These are phyloP conservation scores for Cottus gobio DNA, from an alignment of 2,113 vertebrate genomes.

Conservation along the genomic window DNA sequence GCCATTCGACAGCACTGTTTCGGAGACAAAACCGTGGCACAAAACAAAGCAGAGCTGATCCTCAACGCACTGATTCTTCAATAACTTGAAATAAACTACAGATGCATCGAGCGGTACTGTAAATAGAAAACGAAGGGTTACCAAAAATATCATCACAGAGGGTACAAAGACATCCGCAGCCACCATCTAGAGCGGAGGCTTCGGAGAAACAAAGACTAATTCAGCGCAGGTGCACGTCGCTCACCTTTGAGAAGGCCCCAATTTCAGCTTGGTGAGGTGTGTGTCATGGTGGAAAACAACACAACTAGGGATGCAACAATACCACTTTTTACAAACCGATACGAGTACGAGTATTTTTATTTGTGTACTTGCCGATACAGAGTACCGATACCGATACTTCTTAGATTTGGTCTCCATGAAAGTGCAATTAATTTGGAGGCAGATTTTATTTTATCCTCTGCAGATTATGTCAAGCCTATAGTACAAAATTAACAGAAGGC, in stretches of 20 bases:
- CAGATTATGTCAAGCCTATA: no score
- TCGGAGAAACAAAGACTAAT: slow-evolving; percentile 31
- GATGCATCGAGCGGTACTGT: slow-evolving; percentile 8
- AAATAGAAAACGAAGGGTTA: slow-evolving; percentile 31
- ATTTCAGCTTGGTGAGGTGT: slow-evolving; percentile 36
- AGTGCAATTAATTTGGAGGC: no score
- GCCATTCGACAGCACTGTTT: slow-evolving; percentile 55
- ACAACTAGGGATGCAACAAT: no score
- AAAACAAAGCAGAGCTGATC: slow-evolving; percentile 58
- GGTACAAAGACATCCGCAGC: slow-evolving; percentile 15
- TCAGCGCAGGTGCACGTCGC: slow-evolving; percentile 27
- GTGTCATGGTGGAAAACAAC: slow-evolving; percentile 28
- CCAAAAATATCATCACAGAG: slow-evolving; percentile 13
- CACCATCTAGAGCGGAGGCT: slow-evolving; percentile 13
- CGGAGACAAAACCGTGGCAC: slow-evolving; percentile 42
- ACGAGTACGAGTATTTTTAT: no score
- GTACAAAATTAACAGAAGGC: no score
- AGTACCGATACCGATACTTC: no score
- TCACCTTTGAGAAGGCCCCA: slow-evolving; percentile 46
- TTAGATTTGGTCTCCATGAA: no score
- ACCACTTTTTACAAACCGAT: no score
- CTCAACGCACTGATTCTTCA: not conserved
- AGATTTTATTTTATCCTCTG: no score
- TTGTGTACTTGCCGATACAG: no score
- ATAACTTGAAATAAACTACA: slow-evolving; percentile 30